phyloP scores from a whole-genome alignment of 2,113 vertebrate genomes.

The Mystacornis crossleyi region DNA sequence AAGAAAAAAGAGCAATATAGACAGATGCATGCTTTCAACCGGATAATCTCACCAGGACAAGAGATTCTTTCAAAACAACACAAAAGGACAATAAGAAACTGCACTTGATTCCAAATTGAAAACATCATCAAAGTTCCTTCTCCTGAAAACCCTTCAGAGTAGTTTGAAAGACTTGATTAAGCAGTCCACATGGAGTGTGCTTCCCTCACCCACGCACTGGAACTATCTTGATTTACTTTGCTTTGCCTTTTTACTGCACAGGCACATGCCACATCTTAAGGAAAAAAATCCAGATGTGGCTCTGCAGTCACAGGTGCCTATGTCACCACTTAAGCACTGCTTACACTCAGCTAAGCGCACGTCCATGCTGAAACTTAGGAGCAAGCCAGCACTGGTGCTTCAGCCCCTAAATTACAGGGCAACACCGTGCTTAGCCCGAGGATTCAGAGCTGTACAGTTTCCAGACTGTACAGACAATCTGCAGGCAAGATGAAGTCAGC shows the following conservation, averaged over 20 bases:
- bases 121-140: background rate
- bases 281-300: background rate
- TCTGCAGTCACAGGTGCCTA: background rate
- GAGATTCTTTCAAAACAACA: background rate
- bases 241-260: background rate
- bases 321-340: background rate
- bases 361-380: background rate
- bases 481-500: background rate
- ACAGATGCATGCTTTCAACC: background rate
- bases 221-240: background rate
- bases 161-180: background rate
- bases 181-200: fast-evolving
- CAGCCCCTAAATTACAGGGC: background rate
- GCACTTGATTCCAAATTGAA: background rate
- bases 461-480: background rate
- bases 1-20: background rate
- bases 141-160: background rate
- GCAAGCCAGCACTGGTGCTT: background rate
- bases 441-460: background rate
- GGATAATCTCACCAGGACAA: background rate
- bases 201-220: fast-evolving
- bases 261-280: background rate
- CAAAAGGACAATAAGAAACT: background rate
- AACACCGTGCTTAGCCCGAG: fast-evolving
- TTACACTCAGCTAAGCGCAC: background rate